Conservation (phyloP, 2,797 vertebrate species). For the Mionectes olivaceus region DNA sequence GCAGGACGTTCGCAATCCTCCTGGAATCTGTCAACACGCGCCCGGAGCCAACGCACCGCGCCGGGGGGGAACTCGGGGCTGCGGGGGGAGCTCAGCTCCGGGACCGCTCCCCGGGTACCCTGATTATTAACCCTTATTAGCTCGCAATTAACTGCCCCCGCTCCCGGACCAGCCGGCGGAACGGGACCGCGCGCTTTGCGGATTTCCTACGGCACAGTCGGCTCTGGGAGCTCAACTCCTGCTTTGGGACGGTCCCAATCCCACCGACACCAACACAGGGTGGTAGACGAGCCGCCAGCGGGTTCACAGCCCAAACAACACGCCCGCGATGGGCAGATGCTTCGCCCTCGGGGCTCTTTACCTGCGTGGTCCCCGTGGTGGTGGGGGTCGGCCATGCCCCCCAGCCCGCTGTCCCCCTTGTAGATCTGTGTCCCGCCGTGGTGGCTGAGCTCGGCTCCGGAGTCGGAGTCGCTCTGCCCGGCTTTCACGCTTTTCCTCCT, state of each 20-base stretch:
- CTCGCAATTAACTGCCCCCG: neutral
- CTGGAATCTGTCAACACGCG: neutral
- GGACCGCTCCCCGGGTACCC: neutral
- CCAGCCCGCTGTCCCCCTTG: conserved; percentile 87
- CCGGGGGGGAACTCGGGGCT: neutral
- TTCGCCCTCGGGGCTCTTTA: conserved; percentile 8
- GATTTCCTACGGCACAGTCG: fast-evolving
- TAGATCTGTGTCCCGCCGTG: conserved; percentile 83
- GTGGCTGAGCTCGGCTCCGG: conserved; percentile 88
- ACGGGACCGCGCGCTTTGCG: fast-evolving
- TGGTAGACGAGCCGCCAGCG: fast-evolving
- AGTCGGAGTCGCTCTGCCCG: conserved; percentile 92
- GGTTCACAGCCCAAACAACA: fast-evolving
- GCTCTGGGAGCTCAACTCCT: neutral
- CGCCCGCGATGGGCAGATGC: fast-evolving
- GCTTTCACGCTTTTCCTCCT: conserved; percentile 93
- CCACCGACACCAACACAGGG: fast-evolving
- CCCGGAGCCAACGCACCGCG: neutral
- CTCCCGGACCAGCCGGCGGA: neutral
- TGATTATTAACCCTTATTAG: neutral
- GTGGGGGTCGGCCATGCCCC: conserved; percentile 83
- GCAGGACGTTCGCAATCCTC: neutral
- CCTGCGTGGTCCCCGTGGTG: conserved; percentile 91
- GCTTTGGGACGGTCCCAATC: neutral
- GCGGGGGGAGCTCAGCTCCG: neutral